Conservation (phyloP, 2,888 invertebrate genomes). For the Scelioninae gen. 1 region DNA sequence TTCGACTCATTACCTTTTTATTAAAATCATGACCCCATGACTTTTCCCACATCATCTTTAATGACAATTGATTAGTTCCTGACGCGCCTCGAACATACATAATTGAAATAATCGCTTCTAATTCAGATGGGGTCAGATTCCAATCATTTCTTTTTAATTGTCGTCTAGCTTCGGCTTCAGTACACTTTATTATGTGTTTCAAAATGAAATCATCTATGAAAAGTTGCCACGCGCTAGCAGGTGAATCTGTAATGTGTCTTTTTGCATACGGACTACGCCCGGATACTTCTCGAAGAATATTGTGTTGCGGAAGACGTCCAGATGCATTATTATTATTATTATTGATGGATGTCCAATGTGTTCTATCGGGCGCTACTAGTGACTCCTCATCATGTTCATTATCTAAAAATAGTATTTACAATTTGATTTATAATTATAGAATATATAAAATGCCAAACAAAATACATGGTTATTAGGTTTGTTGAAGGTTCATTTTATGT, state of each 20-base stretch:
- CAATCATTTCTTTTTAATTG: background rate
- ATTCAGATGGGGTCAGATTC: conserved; percentile 23
- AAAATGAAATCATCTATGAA: conserved; percentile 21
- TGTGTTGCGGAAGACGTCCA: conserved; percentile 12
- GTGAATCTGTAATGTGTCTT: conserved; percentile 6
- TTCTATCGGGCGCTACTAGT: too few relatives aligned
- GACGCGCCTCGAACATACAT: conserved; percentile 22
- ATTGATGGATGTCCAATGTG: too few relatives aligned
- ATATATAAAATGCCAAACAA: too few relatives aligned
- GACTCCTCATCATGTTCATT: too few relatives aligned
- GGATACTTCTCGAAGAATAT: conserved; percentile 29
- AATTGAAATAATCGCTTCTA: conserved; percentile 38
- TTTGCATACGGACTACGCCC: conserved; percentile 34
- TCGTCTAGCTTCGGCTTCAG: conserved; percentile 34
- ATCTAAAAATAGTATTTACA: too few relatives aligned
- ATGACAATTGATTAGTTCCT: conserved; percentile 20
- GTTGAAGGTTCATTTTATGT: too few relatives aligned
- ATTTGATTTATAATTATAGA: too few relatives aligned
- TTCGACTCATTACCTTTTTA: conserved; percentile 44
- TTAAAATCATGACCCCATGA: conserved; percentile 61
- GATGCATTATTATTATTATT: too few relatives aligned
- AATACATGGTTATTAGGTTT: too few relatives aligned
- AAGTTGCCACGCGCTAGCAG: conserved; percentile 23
- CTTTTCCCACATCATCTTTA: conserved; percentile 28
- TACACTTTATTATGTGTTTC: conserved; percentile 36